A percentile compares a stretch with the other conserved stretches of the same genome.
Conservation (phyloP, 2,888 invertebrate species). For the Rhaphigaster nebulosa region DNA sequence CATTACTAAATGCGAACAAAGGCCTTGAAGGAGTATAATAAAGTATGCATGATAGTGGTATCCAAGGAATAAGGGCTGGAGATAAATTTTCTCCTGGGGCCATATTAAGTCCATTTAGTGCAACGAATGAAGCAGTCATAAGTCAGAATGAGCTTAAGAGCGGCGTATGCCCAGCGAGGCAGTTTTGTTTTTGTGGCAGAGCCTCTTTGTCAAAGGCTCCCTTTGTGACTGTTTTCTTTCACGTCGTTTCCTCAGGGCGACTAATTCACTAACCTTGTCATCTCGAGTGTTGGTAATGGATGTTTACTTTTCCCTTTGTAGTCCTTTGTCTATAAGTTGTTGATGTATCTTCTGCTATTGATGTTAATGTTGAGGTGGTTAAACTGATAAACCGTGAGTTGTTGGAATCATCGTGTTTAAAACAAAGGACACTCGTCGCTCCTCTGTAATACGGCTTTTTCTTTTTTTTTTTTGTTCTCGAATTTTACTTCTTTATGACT, state of each 20-base stretch:
- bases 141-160: conserved; percentile 4
- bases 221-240: conserved; percentile 19
- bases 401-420: background rate
- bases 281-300: conserved; percentile 8
- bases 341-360: background rate
- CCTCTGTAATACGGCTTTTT: too few species aligned
- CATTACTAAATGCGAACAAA: background rate
- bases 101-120: conserved; percentile 44
- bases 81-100: conserved; percentile 5
- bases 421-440: too few species aligned
- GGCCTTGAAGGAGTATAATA: background rate
- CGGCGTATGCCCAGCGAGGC: background rate
- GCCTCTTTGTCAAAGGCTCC: background rate
- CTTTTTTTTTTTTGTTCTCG: too few species aligned
- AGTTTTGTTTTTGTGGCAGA: conserved; percentile 4
- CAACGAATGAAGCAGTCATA: conserved; percentile 29
- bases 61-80: background rate
- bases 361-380: background rate
- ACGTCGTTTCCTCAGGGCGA: background rate
- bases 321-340: background rate
- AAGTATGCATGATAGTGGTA: background rate
- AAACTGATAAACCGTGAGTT: background rate
- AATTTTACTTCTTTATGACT: too few species aligned
- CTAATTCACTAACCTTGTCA: conserved; percentile 31
- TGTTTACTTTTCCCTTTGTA: background rate